Evolutionary conservation across 2,797 vertebrate genomes (phyloP).

Genomic region (Percopsis omiscomaycus): DNA sequence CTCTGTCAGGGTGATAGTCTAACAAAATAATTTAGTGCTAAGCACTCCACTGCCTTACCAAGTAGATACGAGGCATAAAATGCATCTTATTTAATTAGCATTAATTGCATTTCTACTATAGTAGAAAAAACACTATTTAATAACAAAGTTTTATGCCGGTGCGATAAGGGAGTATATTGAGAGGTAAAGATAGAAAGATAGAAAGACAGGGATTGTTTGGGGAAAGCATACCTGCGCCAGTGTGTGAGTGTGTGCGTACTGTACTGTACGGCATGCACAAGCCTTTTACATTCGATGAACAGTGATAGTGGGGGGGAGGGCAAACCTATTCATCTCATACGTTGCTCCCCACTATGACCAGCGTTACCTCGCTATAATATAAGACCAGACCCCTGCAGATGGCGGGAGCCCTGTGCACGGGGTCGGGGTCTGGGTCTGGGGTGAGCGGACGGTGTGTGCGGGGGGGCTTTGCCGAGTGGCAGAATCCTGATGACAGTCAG

Average conservation of each 20-base stretch:
- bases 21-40: constrained; percentile 12
- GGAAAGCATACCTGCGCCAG: too few relatives aligned
- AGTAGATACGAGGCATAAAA: background rate
- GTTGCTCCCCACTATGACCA: constrained; percentile 30
- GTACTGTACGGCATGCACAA: background rate
- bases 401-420: constrained; percentile 37
- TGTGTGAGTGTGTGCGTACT: too few relatives aligned
- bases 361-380: constrained; percentile 28
- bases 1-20: constrained; percentile 33
- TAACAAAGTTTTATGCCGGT: background rate
- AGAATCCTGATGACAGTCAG: constrained; percentile 79
- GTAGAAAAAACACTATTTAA: background rate
- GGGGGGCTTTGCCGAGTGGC: constrained; percentile 73
- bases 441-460: constrained; percentile 62
- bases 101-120: background rate
- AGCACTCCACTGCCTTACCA: constrained; percentile 1
- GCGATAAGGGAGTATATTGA: background rate
- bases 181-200: constrained; percentile 13
- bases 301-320: too few relatives aligned
- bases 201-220: background rate
- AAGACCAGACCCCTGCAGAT: constrained; percentile 35
- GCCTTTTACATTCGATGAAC: too few relatives aligned
- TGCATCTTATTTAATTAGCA: constrained; percentile 1
- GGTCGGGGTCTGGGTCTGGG: constrained; percentile 39
- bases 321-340: constrained; percentile 36